Base-by-base conservation (phyloP, 2,113 vertebrate genomes). In the Salvelinus fontinalis region DNA sequence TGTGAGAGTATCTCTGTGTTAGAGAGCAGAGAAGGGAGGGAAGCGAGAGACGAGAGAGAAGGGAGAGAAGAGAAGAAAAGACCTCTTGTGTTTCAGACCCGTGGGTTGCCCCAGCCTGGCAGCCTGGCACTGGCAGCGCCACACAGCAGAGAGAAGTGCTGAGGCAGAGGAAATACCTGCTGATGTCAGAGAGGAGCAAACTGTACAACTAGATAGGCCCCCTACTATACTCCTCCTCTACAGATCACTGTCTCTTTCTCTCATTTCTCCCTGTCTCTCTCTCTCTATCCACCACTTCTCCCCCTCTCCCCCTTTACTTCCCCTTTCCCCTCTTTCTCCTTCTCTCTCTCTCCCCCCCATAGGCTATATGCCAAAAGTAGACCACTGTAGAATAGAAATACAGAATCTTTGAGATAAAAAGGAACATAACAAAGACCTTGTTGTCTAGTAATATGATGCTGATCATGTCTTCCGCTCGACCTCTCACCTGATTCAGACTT, bases 401-500 rank as follows among this genome's bases (percentile, higher is more conserved):
- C 5, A 60, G 1, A 60, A 8, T 60, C 59, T 14, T 60, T 20
- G 18, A 60, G 59, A 22, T 9, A 22, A 18, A 9, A 13, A 60
- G 49, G 14, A 51, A 14, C 4, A 51, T 16, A 13, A 51, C 49
- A 51, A 51, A 51, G 12, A 16, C 12, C 59, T 22, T 60, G 59
- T 16, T 51, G 49, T 51, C 49, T 22, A 60, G 59, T 7, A 14
- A 14, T 16, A 51, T 57, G 9, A 57, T 57, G 51, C 51, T 57
- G 13, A 20, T 4, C 3, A 4, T 2, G 16, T 20, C 54, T 20
- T 57, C 54, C 16, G 18, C 59, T 62, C 20, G 20, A 22, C 59
- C 67, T 0, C 95, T 83, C 90, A 99, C 97, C 96, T 1, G 96
- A 94, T 73, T 99, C 97, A 0, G 97, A 94, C 84, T 99, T 99